A percentile compares a stretch with the other conserved stretches of the same genome.
phyloP scores from a whole-genome alignment of 1,140 invertebrate genomes.

The Rhopalosiphum padi region DNA sequence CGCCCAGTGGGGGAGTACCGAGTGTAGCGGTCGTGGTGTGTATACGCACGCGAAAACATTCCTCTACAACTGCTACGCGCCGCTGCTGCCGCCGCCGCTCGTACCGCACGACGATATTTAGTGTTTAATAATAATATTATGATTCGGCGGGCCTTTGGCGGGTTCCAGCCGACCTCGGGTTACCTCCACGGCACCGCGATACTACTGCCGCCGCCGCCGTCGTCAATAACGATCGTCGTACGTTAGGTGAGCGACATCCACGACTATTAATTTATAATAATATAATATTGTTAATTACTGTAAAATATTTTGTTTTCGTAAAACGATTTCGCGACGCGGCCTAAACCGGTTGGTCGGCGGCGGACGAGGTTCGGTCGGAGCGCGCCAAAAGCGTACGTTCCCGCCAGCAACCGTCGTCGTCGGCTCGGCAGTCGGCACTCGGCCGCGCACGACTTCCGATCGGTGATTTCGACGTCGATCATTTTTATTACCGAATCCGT shows the following conservation, averaged over 20 bases:
- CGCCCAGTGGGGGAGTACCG: neutral
- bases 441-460: neutral
- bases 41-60: constrained; percentile 16
- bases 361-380: neutral
- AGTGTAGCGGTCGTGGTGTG: neutral
- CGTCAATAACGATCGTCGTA: neutral
- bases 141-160: neutral
- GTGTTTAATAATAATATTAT: neutral
- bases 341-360: neutral
- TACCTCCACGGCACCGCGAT: neutral
- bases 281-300: neutral
- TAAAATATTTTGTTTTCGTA: neutral
- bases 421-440: neutral
- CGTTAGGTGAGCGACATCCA: neutral
- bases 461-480: neutral
- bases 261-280: neutral
- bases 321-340: neutral
- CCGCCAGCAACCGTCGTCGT: neutral
- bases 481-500: neutral
- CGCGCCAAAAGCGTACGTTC: neutral
- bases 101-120: neutral
- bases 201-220: neutral
- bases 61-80: neutral
- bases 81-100: neutral
- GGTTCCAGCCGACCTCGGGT: neutral